Evolutionary conservation across 2,113 vertebrate genomes (phyloP).

Genomic region (Trogon melanurus): DNA sequence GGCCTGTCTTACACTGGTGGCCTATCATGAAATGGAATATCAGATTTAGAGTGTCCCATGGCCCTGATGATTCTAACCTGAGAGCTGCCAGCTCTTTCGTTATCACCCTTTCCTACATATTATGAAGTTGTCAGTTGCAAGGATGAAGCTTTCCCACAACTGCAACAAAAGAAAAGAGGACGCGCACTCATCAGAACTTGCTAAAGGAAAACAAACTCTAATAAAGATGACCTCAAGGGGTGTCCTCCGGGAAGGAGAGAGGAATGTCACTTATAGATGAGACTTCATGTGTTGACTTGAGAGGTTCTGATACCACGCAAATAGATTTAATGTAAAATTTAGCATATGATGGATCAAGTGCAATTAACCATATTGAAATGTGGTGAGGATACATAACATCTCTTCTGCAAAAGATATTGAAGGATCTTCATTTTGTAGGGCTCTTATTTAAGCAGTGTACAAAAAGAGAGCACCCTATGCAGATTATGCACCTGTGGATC

Average conservation of each 20-base stretch:
- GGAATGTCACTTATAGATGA: background rate
- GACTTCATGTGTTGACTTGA: background rate
- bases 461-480: background rate
- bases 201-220: background rate
- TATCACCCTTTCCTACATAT: background rate
- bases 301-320: background rate
- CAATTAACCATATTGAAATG: background rate
- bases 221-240: background rate
- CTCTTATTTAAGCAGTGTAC: background rate
- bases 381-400: background rate
- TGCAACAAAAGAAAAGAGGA: background rate
- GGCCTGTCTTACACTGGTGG: background rate
- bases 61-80: background rate
- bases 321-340: background rate
- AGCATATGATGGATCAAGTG: background rate
- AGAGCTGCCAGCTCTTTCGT: background rate
- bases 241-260: background rate
- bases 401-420: background rate
- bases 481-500: background rate
- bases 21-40: background rate
- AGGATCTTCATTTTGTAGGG: background rate
- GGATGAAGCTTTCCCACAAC: background rate
- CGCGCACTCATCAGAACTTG: background rate
- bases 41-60: background rate
- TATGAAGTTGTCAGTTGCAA: background rate